Percentiles rank a stretch among this genome's conserved stretches.
These are phyloP conservation scores for Choloepus didactylus DNA, from an alignment of 2,797 vertebrate species.

Conservation along the genomic window DNA sequence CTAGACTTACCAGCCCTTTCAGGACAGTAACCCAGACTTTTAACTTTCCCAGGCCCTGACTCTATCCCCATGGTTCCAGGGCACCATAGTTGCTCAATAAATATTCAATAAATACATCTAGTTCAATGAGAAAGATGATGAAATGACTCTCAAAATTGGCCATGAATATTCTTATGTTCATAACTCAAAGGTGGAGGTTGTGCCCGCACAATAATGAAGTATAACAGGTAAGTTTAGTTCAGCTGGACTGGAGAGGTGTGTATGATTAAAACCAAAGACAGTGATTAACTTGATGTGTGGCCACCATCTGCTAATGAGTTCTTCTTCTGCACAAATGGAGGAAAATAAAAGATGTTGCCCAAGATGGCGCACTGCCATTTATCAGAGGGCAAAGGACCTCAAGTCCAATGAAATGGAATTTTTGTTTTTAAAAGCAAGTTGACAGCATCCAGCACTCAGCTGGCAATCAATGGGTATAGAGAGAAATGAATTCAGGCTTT, in stretches of 20 bases:
- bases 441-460: conserved; percentile 77
- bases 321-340: conserved; percentile 55
- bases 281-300: conserved; percentile 65
- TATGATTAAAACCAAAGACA: conserved; percentile 73
- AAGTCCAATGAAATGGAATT: conserved; percentile 73
- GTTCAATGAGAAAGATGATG: background rate
- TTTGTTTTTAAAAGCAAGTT: conserved; percentile 57
- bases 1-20: background rate
- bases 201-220: conserved; percentile 52
- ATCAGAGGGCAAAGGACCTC: conserved; percentile 74
- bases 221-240: conserved; percentile 63
- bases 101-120: background rate
- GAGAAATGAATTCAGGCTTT: conserved; percentile 81
- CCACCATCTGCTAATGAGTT: conserved; percentile 76
- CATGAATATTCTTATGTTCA: background rate
- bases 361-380: conserved; percentile 60
- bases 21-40: background rate
- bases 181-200: background rate
- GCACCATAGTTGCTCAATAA: background rate
- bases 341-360: conserved; percentile 61
- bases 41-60: background rate
- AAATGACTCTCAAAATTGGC: background rate
- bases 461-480: conserved; percentile 80
- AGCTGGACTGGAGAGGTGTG: conserved; percentile 55
- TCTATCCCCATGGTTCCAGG: background rate